Evolutionary conservation across 2,113 vertebrate genomes (phyloP).

Genomic region (Phyllostomus discolor): DNA sequence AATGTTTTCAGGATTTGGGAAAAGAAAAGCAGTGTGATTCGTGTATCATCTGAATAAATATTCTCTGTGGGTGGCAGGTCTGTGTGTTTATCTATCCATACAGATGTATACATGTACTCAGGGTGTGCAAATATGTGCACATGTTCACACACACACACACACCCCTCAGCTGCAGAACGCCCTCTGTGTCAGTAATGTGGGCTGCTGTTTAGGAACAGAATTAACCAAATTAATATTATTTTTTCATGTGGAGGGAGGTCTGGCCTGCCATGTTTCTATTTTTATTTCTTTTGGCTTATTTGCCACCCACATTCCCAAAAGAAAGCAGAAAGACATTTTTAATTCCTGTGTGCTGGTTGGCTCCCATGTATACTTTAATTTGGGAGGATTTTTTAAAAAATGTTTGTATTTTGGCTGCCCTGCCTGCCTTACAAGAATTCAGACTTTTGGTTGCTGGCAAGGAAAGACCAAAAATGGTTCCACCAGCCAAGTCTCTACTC

Average conservation of each 20-base stretch:
- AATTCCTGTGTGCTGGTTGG: not conserved
- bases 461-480: not conserved
- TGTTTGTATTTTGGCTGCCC: not conserved
- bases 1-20: constrained; percentile 1
- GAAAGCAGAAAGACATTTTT: constrained; percentile 9
- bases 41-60: constrained; percentile 26
- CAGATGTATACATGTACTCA: not conserved
- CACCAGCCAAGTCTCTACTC: fast-evolving
- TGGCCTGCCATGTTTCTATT: constrained; percentile 41
- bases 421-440: not conserved
- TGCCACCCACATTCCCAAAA: constrained; percentile 42
- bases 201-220: constrained; percentile 49
- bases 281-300: constrained; percentile 59
- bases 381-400: not conserved
- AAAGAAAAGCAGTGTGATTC: constrained; percentile 21
- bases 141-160: not conserved
- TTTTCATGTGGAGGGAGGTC: constrained; percentile 40
- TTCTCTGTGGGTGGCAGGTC: constrained; percentile 25
- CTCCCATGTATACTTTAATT: not conserved
- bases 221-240: constrained; percentile 58
- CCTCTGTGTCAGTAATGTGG: not conserved
- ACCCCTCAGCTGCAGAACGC: fast-evolving
- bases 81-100: constrained; percentile 6
- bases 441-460: not conserved
- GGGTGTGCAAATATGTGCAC: not conserved